These are phyloP conservation scores for Aphelenchoides bicaudatus DNA, from an alignment of 2,888 invertebrate genomes.

Conservation along the genomic window DNA sequence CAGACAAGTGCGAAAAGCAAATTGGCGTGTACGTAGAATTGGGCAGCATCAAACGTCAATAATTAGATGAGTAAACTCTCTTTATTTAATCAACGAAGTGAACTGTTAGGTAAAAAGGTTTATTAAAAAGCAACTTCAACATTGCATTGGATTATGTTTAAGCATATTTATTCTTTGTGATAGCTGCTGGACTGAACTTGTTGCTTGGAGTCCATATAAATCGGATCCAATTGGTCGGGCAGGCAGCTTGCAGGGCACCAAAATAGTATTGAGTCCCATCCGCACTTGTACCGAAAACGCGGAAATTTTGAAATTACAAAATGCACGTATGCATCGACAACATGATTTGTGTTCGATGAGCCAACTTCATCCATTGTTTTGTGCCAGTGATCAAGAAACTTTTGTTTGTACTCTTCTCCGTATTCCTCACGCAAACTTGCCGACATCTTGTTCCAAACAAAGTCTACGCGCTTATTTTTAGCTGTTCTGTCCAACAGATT, in stretches of 20 bases:
- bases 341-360: constrained; percentile 41
- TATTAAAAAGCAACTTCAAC: background rate
- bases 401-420: constrained; percentile 48
- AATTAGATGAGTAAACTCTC: too few relatives aligned
- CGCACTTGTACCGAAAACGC: constrained; percentile 40
- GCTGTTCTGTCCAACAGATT: constrained; percentile 41
- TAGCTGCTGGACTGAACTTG: background rate
- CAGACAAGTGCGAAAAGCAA: background rate
- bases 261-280: constrained; percentile 45
- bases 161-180: background rate
- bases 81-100: too few relatives aligned
- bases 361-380: constrained; percentile 36
- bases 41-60: background rate
- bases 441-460: constrained; percentile 39
- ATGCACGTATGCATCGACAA: constrained; percentile 50
- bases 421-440: constrained; percentile 48
- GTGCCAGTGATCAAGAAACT: constrained; percentile 42
- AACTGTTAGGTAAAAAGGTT: too few relatives aligned
- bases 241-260: constrained; percentile 41
- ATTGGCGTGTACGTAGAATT: background rate
- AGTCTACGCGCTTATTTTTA: constrained; percentile 37
- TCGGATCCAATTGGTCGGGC: constrained; percentile 30
- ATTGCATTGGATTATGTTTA: background rate
- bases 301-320: constrained; percentile 46
- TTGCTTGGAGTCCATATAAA: background rate